phyloP scores from a whole-genome alignment of 2,888 invertebrate genomes.

The Sepiola atlantica region DNA sequence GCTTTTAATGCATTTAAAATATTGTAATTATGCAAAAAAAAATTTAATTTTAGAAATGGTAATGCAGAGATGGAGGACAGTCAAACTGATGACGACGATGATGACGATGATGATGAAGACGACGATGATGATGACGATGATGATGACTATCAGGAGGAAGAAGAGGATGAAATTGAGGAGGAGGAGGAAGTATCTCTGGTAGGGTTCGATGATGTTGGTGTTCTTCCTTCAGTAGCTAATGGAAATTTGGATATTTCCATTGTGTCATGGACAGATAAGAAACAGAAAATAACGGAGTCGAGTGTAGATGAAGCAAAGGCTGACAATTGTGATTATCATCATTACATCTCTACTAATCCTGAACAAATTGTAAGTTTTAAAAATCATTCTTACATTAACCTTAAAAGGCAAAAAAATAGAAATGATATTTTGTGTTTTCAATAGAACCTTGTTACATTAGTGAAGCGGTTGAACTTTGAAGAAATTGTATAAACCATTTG shows the following conservation, averaged over 20 bases:
- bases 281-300: slow-evolving; percentile 33
- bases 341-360: slow-evolving; percentile 65
- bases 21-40: background rate
- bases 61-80: slow-evolving; percentile 62
- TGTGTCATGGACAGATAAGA: slow-evolving; percentile 38
- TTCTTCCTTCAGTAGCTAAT: slow-evolving; percentile 37
- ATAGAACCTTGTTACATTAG: background rate
- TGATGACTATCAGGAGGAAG: slow-evolving; percentile 52
- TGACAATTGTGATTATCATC: slow-evolving; percentile 68
- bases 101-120: slow-evolving; percentile 52
- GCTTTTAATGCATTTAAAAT: background rate
- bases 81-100: slow-evolving; percentile 55
- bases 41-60: slow-evolving; percentile 54
- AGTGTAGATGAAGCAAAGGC: slow-evolving; percentile 47
- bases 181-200: background rate
- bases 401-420: background rate
- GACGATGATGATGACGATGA: slow-evolving; percentile 47
- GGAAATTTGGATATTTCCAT: slow-evolving; percentile 42
- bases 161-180: slow-evolving; percentile 42
- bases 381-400: background rate
- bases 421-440: background rate
- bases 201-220: slow-evolving; percentile 1
- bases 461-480: background rate
- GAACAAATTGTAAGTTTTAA: slow-evolving; percentile 60
- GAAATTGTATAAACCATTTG: background rate